Evolutionary conservation across 2,113 vertebrate genomes (phyloP).

Genomic region (Pangasianodon hypophthalmus): DNA sequence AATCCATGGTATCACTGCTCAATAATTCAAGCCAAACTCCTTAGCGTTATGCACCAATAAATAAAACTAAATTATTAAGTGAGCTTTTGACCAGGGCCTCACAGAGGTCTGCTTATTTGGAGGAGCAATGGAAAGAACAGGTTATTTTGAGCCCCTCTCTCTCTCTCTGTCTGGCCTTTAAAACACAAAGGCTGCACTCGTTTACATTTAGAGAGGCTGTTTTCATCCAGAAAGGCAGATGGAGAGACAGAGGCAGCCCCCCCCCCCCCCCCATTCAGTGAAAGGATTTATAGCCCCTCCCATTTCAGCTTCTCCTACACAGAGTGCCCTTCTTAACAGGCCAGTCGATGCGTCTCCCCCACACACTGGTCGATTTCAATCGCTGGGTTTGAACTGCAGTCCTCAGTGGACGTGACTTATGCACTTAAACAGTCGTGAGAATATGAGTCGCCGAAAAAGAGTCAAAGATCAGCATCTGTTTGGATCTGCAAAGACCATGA

Average conservation of each 20-base stretch:
- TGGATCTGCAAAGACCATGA: neutral
- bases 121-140: neutral
- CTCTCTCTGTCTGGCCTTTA: constrained; percentile 25
- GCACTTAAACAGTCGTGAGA: constrained; percentile 22
- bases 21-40: constrained; percentile 33
- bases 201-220: constrained; percentile 35
- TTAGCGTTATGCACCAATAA: constrained; percentile 35
- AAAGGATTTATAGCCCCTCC: constrained; percentile 24
- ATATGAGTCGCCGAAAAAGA: neutral
- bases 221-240: constrained; percentile 27
- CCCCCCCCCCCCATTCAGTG: neutral
- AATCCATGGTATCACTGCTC: constrained; percentile 27
- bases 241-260: neutral
- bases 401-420: constrained; percentile 22
- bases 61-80: constrained; percentile 40
- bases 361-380: constrained; percentile 14
- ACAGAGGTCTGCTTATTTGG: constrained; percentile 15
- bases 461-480: constrained; percentile 26
- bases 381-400: constrained; percentile 5
- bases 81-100: neutral
- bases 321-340: constrained; percentile 21
- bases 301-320: constrained; percentile 20
- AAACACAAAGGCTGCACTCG: constrained; percentile 25
- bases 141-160: constrained; percentile 1
- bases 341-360: constrained; percentile 19